Conservation (phyloP, 2,888 invertebrate genomes). For the Dusona sp. region DNA sequence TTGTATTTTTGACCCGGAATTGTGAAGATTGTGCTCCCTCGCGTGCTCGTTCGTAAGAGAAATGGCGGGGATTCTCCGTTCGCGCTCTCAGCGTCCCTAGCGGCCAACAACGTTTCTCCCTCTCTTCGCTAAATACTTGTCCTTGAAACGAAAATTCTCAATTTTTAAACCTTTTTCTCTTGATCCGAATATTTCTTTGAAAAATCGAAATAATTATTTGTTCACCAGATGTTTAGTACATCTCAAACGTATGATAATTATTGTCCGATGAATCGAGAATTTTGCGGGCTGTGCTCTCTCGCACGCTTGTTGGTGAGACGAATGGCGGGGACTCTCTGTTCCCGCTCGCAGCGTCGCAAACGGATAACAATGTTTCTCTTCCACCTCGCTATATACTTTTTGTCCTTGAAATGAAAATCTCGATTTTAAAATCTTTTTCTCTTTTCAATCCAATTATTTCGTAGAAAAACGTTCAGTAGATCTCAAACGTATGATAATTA, state of each 20-base stretch:
- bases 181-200: background rate
- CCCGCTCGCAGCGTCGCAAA: too few relatives aligned
- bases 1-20: background rate
- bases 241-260: too few relatives aligned
- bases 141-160: background rate
- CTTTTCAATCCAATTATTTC: background rate
- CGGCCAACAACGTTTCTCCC: background rate
- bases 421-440: background rate
- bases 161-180: background rate
- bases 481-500: too few relatives aligned
- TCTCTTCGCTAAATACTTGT: background rate
- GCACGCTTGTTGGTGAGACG: background rate
- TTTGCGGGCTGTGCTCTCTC: too few relatives aligned
- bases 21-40: background rate
- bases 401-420: background rate
- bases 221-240: too few relatives aligned
- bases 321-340: too few relatives aligned
- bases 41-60: background rate
- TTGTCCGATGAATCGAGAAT: too few relatives aligned
- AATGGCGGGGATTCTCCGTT: background rate
- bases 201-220: too few relatives aligned
- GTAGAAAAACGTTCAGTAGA: background rate
- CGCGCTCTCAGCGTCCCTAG: too few relatives aligned
- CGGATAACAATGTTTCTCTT: background rate
- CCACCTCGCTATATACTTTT: background rate